These are phyloP conservation scores for Sylvia borin DNA, from an alignment of 2,797 vertebrate genomes.

Conservation along the genomic window DNA sequence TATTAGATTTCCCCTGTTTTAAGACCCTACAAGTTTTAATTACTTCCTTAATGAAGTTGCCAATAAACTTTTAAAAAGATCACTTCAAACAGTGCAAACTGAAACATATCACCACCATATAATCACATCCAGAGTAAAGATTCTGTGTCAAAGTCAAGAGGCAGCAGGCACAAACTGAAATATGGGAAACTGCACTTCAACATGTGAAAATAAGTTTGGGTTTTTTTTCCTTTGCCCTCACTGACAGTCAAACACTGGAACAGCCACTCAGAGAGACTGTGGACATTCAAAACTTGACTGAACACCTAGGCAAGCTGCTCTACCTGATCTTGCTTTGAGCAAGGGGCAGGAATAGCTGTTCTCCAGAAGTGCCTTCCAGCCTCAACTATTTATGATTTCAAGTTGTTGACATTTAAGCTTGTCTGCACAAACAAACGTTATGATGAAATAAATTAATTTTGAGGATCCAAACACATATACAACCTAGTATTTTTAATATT, in stretches of 20 bases:
- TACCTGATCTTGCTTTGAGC: neutral
- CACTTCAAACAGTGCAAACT: neutral
- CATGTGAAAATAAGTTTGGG: neutral
- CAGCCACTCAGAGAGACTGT: neutral
- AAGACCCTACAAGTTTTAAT: neutral
- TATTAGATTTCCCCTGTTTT: neutral
- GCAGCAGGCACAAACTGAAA: neutral
- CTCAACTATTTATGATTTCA: neutral
- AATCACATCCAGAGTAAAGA: neutral
- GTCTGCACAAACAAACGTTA: neutral
- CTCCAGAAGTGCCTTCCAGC: neutral
- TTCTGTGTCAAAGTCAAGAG: neutral
- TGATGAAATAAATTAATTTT: neutral
- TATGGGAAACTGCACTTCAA: neutral
- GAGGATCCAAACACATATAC: neutral
- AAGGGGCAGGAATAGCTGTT: neutral
- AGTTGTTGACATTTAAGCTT: neutral
- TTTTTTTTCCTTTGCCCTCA: neutral
- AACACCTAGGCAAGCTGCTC: neutral
- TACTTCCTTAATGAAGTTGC: neutral
- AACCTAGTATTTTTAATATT: neutral
- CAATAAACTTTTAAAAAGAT: neutral
- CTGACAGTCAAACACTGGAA: rapidly evolving
- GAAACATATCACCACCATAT: neutral
- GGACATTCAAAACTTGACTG: neutral